Conservation (phyloP, 2,113 vertebrate species). For the Myanophis thanlyinensis region DNA sequence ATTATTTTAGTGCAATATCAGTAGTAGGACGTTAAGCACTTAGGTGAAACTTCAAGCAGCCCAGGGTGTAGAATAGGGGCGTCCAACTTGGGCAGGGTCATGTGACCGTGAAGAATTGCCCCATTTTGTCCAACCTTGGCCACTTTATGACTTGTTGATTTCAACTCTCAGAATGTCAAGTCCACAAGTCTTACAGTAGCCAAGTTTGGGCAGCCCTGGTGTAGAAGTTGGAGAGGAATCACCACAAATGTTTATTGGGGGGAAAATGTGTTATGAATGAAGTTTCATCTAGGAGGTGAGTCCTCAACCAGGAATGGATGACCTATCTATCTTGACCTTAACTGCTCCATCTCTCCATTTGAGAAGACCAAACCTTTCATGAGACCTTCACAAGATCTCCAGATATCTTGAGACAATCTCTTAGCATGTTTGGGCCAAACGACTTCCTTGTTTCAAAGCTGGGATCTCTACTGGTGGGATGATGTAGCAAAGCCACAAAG, state of each 20-base stretch:
- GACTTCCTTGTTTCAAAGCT: neutral
- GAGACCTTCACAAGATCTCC: neutral
- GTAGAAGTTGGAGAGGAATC: neutral
- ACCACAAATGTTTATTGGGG: neutral
- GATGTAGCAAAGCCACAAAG: neutral
- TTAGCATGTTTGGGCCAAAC: neutral
- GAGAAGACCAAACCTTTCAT: neutral
- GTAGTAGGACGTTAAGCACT: neutral
- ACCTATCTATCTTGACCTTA: neutral
- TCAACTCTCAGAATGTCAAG: neutral
- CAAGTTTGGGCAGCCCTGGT: neutral
- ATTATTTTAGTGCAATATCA: slow-evolving; percentile 3
- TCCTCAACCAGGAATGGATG: neutral
- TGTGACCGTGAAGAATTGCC: neutral
- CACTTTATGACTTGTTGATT: neutral
- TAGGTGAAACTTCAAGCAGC: neutral
- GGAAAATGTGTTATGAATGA: neutral
- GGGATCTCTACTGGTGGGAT: neutral
- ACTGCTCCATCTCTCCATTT: neutral
- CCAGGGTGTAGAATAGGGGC: neutral
- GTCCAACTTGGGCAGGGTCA: neutral
- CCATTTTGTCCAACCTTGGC: neutral
- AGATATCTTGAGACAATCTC: neutral
- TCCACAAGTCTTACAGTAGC: neutral
- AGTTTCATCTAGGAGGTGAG: too few species aligned